phyloP scores from a whole-genome alignment of 2,797 vertebrate species.

The Alfaro cultratus region DNA sequence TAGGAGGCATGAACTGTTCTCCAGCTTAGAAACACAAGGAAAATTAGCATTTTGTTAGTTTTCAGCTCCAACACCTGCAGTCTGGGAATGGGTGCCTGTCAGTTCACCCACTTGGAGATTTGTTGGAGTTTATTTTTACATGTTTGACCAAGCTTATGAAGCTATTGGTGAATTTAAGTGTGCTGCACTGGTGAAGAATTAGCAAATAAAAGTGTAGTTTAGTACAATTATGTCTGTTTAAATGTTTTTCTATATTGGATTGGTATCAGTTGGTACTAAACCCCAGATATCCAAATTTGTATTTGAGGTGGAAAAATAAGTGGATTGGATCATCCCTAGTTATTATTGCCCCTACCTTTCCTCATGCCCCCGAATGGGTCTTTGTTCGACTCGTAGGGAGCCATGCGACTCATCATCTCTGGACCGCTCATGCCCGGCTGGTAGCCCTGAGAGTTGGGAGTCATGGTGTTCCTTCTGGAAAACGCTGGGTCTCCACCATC shows the following conservation, averaged over 20 bases:
- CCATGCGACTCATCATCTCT: constrained; percentile 94
- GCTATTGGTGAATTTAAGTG: too few species aligned
- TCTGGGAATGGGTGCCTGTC: neutral
- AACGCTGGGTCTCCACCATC: constrained; percentile 94
- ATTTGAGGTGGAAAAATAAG: too few species aligned
- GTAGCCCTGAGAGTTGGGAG: constrained; percentile 94
- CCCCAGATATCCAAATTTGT: too few species aligned
- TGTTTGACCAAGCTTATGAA: too few species aligned
- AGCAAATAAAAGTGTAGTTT: too few species aligned
- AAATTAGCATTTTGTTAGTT: neutral
- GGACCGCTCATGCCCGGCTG: constrained; percentile 93
- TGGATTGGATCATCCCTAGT: neutral
- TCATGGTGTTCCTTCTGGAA: constrained; percentile 93
- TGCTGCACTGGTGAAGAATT: too few species aligned
- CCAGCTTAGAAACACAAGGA: constrained; percentile 71
- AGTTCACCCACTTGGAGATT: neutral
- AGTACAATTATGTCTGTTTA: too few species aligned
- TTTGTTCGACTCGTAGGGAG: constrained; percentile 93
- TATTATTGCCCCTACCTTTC: constrained; percentile 85
- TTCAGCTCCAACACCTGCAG: neutral
- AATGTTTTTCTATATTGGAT: too few species aligned
- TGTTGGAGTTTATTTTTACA: too few species aligned
- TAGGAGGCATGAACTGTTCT: constrained; percentile 96
- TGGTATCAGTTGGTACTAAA: too few species aligned
- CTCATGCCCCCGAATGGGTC: constrained; percentile 98